Evolutionary conservation across 2,113 vertebrate genomes (phyloP).

Genomic region (Indicator maculatus): DNA sequence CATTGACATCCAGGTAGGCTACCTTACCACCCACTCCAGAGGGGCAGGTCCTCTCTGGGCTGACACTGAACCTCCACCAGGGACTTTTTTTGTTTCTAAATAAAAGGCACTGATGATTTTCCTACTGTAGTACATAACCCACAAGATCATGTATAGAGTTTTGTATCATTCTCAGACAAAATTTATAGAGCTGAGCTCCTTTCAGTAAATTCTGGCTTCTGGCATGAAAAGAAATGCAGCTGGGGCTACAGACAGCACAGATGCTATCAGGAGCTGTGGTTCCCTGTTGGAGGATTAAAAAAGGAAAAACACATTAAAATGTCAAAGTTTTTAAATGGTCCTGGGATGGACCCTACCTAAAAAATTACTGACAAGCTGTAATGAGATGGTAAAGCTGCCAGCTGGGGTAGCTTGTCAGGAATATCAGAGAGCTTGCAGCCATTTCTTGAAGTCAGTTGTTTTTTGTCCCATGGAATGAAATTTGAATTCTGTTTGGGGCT

Average conservation of each 20-base stretch:
- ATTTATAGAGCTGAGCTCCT: not conserved
- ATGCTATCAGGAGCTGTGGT: not conserved
- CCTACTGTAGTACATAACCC: not conserved
- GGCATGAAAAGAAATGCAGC: constrained; percentile 15
- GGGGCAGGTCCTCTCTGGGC: not conserved
- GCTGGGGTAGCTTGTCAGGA: not conserved
- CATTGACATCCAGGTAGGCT: constrained; percentile 89
- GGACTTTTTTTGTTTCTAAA: not conserved
- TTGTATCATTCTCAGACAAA: not conserved
- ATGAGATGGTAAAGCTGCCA: not conserved
- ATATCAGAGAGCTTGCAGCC: not conserved
- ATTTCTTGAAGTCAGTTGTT: not conserved
- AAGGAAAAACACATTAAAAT: constrained; percentile 1
- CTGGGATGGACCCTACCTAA: not conserved
- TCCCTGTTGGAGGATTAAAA: constrained; percentile 24
- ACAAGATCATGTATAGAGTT: not conserved
- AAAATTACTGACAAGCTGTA: not conserved
- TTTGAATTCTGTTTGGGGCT: not conserved
- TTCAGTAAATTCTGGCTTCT: constrained; percentile 11
- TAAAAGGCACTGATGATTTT: not conserved
- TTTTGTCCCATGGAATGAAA: not conserved
- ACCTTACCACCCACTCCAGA: not conserved
- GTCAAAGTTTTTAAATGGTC: constrained; percentile 10
- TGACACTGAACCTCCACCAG: not conserved
- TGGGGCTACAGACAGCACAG: constrained; percentile 32